Conservation (phyloP, 1,140 invertebrate genomes). For the Nasonia vitripennis region DNA sequence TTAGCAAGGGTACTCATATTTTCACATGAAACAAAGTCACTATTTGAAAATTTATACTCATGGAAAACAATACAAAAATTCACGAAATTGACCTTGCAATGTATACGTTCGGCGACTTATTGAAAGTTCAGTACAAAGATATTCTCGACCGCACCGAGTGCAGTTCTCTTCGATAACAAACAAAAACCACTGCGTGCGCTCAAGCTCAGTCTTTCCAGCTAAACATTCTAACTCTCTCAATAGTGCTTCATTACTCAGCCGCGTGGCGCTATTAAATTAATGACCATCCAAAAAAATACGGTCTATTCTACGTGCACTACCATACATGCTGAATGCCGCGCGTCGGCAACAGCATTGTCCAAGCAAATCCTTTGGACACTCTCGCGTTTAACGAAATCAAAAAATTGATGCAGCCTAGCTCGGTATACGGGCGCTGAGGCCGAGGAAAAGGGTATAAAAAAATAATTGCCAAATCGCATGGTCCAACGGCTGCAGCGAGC, state of each 20-base stretch:
- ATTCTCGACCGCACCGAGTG: too few species aligned
- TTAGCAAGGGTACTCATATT: too few species aligned
- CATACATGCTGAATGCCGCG: background rate
- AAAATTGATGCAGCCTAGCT: slow-evolving; percentile 4
- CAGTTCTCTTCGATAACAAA: too few species aligned
- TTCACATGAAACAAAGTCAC: too few species aligned
- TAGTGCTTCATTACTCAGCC: slow-evolving; percentile 40
- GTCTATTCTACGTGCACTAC: background rate
- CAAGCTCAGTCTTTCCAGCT: background rate
- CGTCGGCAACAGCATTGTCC: background rate
- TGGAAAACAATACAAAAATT: too few species aligned
- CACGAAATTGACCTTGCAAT: too few species aligned
- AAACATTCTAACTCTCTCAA: too few species aligned
- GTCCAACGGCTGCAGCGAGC: background rate
- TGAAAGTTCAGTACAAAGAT: too few species aligned
- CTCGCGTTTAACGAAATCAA: slow-evolving; percentile 40
- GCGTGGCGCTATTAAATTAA: slow-evolving; percentile 4
- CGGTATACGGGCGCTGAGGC: background rate
- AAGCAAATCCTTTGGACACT: background rate
- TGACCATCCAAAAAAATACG: background rate
- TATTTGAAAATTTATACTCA: too few species aligned
- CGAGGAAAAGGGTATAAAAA: slow-evolving; percentile 38
- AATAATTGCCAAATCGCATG: slow-evolving; percentile 50
- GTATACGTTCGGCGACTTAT: too few species aligned
- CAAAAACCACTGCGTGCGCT: too few species aligned